Base-by-base conservation (phyloP, 2,797 vertebrate species). In the Gallinago stenura region DNA sequence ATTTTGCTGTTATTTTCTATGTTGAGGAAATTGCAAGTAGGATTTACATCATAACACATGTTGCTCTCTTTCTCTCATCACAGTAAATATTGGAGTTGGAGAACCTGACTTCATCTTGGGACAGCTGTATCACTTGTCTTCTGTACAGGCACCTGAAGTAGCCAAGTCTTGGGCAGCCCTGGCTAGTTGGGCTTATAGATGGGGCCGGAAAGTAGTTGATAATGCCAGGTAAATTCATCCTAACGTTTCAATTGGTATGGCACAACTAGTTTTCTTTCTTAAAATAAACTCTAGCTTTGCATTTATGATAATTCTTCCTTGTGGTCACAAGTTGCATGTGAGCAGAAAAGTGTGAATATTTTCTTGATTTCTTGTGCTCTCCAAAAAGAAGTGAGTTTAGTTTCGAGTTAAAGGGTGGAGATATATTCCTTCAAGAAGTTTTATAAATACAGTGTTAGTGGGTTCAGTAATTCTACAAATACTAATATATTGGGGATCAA, bases 131-230 rank as follows among this genome's bases (percentile, higher is more conserved):
- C 99, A 99, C 95, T 98, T 99, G 7, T 99, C 99, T 83, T 99
- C 99, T 54, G 98, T 98, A 58, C 98, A 99, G 92, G 99, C 99
- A 79, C 99, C 99, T 72, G 99, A 99, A 97, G 98, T 99, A 80
- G 99, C 99, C 69, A 99, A 99, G 95, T 99, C 99, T n/a, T 99
- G 99, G 99, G 99, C 99, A 18, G 98, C 99, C 13, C 95, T 99
- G 92, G 99, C 99, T 83, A 99, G 99, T 95, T 99, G 99, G 99
- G 99, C 99, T 11, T 99, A 99, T 57, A 99, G 99, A 96, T 99
- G 99, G 99, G 99, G 99, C 80, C 98, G 99, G 91, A 99, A 99
- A 88, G 99, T 99, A 48, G 99, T 99, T 56, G 99, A 99, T 95
- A 99, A 99, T 92, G 99, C 99, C 91, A 99, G 99, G 99, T 99